phyloP scores from a whole-genome alignment of 1,140 invertebrate genomes.

The Anastrepha obliqua region DNA sequence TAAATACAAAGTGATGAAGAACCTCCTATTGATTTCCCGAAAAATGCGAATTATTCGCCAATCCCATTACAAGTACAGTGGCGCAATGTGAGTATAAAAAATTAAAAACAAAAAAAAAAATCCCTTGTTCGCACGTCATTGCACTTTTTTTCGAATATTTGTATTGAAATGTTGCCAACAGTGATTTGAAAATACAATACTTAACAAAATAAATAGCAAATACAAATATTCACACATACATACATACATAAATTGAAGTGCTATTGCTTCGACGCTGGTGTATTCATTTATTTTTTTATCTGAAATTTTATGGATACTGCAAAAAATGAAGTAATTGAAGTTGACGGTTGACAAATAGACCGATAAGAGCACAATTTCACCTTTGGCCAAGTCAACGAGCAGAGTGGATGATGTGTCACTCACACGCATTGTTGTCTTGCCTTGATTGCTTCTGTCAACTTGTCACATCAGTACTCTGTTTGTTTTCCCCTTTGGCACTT shows the following conservation, averaged over 20 bases:
- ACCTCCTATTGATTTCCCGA: neutral
- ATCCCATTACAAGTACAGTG: neutral
- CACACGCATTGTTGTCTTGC: neutral
- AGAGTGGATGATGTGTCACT: neutral
- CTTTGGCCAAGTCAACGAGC: too few relatives aligned
- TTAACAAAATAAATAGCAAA: neutral
- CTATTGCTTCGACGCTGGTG: too few relatives aligned
- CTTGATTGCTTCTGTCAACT: neutral
- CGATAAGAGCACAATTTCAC: neutral
- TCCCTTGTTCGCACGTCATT: neutral
- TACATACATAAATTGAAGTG: too few relatives aligned
- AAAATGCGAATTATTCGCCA: neutral
- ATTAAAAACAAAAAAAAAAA: too few relatives aligned
- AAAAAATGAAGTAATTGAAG: neutral
- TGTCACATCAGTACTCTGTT: neutral
- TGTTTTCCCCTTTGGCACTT: neutral
- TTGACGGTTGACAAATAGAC: slow-evolving; percentile 22
- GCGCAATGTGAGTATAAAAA: neutral
- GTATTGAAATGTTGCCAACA: neutral
- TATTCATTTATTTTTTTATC: neutral
- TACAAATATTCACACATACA: too few relatives aligned
- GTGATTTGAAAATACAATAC: neutral
- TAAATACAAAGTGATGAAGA: too few relatives aligned
- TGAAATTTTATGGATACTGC: neutral
- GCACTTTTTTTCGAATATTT: neutral